Conservation (phyloP, 2,888 invertebrate species). For the Trachelus troglodyta region DNA sequence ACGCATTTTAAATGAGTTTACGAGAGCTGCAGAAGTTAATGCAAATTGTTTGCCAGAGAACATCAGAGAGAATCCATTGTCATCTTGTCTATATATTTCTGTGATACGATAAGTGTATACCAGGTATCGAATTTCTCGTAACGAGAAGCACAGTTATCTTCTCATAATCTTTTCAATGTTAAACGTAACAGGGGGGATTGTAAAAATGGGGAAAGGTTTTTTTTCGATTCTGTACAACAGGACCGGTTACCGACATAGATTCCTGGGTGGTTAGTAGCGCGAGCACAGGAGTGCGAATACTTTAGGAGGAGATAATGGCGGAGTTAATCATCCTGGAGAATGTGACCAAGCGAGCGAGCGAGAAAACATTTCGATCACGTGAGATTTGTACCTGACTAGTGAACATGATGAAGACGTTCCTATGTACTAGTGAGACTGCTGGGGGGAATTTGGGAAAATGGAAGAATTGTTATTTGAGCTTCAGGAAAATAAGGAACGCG, state of each 20-base stretch:
- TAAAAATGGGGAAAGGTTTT: neutral
- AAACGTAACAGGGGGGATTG: neutral
- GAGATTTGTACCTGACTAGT: neutral
- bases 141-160: neutral
- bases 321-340: neutral
- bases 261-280: neutral
- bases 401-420: neutral
- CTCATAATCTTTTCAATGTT: neutral
- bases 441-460: conserved; percentile 9
- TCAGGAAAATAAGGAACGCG: conserved; percentile 15
- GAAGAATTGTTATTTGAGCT: conserved; percentile 20
- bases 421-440: neutral
- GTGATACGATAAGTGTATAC: neutral
- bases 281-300: neutral
- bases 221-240: neutral
- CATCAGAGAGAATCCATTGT: neutral
- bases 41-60: neutral
- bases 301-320: neutral
- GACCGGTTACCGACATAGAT: neutral
- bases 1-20: neutral
- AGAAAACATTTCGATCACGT: neutral
- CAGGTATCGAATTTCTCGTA: neutral
- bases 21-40: neutral
- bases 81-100: neutral
- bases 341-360: neutral